Percentiles rank a stretch among this genome's conserved stretches.
These are phyloP conservation scores for Cotesia vestalis DNA, from an alignment of 1,140 invertebrate genomes.

Conservation along the genomic window DNA sequence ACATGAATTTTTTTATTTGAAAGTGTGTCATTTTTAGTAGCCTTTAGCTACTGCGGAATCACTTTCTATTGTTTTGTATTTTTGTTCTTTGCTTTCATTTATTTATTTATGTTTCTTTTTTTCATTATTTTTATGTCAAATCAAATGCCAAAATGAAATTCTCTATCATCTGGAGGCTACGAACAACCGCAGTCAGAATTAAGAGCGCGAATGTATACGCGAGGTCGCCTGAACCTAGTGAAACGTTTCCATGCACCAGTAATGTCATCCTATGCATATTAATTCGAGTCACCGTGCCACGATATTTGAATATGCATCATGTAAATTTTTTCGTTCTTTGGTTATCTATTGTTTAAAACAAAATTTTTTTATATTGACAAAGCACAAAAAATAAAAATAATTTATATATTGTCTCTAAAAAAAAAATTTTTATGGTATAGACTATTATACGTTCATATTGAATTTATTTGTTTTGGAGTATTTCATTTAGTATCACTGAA, in stretches of 20 bases:
- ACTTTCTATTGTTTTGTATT: conserved; percentile 4
- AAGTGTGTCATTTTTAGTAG: conserved; percentile 10
- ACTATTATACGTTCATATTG: too few species aligned
- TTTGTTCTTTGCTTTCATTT: not conserved
- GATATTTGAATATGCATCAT: conserved; percentile 53
- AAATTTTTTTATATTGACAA: conserved; percentile 11
- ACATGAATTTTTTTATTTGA: not conserved
- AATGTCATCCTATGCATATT: conserved; percentile 54
- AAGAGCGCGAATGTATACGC: conserved; percentile 3
- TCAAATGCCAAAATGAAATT: not conserved
- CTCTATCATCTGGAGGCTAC: not conserved
- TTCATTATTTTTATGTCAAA: not conserved
- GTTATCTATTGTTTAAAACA: conserved; percentile 8
- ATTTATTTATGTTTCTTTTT: not conserved
- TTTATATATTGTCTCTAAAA: too few species aligned
- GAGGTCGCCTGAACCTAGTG: conserved; percentile 8
- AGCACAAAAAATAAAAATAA: too few species aligned
- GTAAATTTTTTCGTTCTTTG: conserved; percentile 17
- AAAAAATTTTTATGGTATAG: too few species aligned
- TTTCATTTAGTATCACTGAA: too few species aligned
- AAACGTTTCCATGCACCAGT: conserved; percentile 30
- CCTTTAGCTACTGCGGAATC: not conserved
- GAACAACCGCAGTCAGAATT: conserved; percentile 16
- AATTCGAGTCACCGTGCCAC: conserved; percentile 46
- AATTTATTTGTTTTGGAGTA: too few species aligned